Evolutionary conservation across 2,888 invertebrate genomes (phyloP).

Genomic region (Trichopria drosophilae): DNA sequence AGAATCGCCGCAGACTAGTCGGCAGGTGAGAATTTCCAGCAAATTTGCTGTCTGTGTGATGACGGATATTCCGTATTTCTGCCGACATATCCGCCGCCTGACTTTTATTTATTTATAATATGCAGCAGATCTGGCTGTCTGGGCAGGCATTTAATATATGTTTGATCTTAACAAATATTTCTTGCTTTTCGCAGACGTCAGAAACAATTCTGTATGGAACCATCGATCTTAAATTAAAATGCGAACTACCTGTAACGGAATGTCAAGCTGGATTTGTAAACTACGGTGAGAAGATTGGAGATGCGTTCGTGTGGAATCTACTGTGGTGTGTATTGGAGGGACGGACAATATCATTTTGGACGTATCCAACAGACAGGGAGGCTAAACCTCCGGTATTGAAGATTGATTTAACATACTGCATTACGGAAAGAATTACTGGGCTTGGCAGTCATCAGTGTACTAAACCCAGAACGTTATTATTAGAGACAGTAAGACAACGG

Average conservation of each 20-base stretch:
- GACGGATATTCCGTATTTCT: too few relatives aligned
- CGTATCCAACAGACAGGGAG: constrained; percentile 59
- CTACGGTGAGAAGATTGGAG: constrained; percentile 56
- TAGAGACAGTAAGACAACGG: constrained; percentile 48
- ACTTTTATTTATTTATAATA: too few relatives aligned
- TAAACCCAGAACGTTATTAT: constrained; percentile 57
- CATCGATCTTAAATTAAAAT: constrained; percentile 44
- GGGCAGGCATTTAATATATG: constrained; percentile 5
- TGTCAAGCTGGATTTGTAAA: constrained; percentile 60
- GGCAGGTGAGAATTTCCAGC: too few relatives aligned
- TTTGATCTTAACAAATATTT: not conserved
- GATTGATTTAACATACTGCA: constrained; percentile 57
- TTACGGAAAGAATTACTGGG: constrained; percentile 46
- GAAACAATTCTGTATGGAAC: constrained; percentile 44
- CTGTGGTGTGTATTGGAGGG: constrained; percentile 62
- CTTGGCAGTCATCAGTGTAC: constrained; percentile 60
- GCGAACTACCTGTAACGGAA: constrained; percentile 45
- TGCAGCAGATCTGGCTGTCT: too few relatives aligned
- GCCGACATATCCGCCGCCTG: too few relatives aligned
- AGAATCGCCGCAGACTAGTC: too few relatives aligned
- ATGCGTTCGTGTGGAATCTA: constrained; percentile 61
- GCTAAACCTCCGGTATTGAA: constrained; percentile 49
- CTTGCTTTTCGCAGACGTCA: constrained; percentile 33
- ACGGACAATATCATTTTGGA: constrained; percentile 59
- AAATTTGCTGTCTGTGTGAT: too few relatives aligned